Base-by-base conservation (phyloP, 2,888 invertebrate genomes). In the Rhagonycha lutea region DNA sequence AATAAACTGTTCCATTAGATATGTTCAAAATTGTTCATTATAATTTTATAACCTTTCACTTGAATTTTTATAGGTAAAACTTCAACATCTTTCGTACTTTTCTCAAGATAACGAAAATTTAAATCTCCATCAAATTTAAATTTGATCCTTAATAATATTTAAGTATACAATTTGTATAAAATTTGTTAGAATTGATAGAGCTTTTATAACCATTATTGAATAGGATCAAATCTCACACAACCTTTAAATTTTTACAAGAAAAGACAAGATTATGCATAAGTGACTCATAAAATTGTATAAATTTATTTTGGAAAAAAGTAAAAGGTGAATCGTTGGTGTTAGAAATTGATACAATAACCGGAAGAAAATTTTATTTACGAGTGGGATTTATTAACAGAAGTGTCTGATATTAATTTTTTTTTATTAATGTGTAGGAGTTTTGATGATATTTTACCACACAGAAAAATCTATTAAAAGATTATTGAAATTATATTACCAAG, bases 401-500 rank as follows among this genome's bases (percentile, higher is more conserved):
- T 62, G 32, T 24, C 18, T 61, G 26, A 65, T 71, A 71, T 71
- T 71, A 65, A 71, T 47, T 47, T 47, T 71, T 71, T 71, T 71
- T 71, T 65, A 71, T 71, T 71, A 61, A 23, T 9, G 61, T 61
- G 68, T 72, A 72, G 67, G 67, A 14, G 60, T 65, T 61, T 72
- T 29, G 65, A 60, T 68, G 26, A 62, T 68, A 47, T 61, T 73
- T 73, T 73, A 73, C 73, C 73, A 69, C 73, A 68, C 73, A 69
- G 62, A 47, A 63, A 61, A 69, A 68, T 63, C 47, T 61, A 62
- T 62, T 68, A 23, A 72, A 68, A 70, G 65, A 69, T 75, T 75
- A 72, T 75, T 75, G 71, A 72, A 75, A 75, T 75, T 75, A 75
- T 71, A 75, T 71, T 68, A 62, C 72, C 29, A n/a, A n/a, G 47